A percentile compares a stretch with the other conserved stretches of the same genome.
Conservation (phyloP, 2,113 vertebrate species). For the Pica pica region DNA sequence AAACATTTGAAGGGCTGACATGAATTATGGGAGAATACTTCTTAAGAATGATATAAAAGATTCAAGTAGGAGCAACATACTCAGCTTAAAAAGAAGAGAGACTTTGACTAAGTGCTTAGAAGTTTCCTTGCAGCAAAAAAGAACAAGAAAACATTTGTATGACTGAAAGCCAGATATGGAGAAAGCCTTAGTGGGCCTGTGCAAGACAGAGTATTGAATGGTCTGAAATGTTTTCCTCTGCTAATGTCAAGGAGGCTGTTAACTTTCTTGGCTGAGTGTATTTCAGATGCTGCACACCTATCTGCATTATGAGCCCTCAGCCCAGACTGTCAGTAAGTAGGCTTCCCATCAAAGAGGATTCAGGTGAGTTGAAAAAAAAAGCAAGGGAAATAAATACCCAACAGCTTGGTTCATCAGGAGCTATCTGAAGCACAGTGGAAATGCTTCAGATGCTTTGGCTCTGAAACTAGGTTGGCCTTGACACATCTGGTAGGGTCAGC, state of each 20-base stretch:
- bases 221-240: neutral
- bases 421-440: neutral
- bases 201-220: neutral
- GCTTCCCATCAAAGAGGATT: neutral
- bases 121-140: neutral
- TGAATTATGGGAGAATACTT: constrained; percentile 19
- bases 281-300: neutral
- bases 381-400: neutral
- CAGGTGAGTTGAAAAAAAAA: neutral
- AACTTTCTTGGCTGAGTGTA: neutral
- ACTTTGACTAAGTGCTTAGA: neutral
- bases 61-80: neutral
- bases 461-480: neutral
- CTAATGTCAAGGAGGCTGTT: neutral
- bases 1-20: constrained; percentile 44
- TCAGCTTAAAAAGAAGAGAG: neutral
- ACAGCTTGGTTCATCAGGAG: neutral
- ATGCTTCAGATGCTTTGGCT: neutral
- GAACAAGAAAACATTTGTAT: neutral
- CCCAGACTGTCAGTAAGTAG: neutral
- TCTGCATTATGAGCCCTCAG: neutral
- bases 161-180: neutral
- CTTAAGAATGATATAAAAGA: neutral
- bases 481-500: neutral
- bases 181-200: neutral